Evolutionary conservation across 1,140 invertebrate species (phyloP), one percentile per base, ranked within the genome.

Genomic region (Gryllus bimaculatus): DNA sequence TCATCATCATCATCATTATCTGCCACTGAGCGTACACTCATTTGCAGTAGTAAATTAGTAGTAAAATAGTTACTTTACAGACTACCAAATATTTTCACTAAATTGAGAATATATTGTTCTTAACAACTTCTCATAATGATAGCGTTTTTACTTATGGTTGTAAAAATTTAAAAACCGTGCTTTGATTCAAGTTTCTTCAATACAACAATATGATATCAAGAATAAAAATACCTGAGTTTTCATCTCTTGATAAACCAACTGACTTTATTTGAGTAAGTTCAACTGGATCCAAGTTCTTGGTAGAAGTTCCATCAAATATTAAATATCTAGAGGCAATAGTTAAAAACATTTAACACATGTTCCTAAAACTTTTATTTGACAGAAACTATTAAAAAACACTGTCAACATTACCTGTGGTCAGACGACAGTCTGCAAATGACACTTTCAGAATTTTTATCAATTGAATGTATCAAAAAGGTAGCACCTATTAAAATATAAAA

Each of bases 181-280:
- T n/a, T n/a, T n/a, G n/a, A n/a, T n/a, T n/a, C n/a, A n/a, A n/a
- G n/a, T n/a, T n/a, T n/a, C 26, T 39, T 39, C 26, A 39, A 39
- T 39, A 39, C 5, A 39, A 39, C n/a, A n/a, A n/a, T n/a, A 5
- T 39, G 26, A 66, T 66, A 66, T 13, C 54, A 66, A 13, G 54
- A 66, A 66, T 66, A 13, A 66, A 13, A 66, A 66, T 66, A 66
- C 54, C 54, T 66, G 54, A 13, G 18, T 66, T 18, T 66, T 66
- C 54, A 66, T 18, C 18, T 18, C 54, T 66, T 10, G 54, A 66
- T 18, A 66, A 66, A 13, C 54, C 54, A 10, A 66, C 54, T 66
- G 54, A 66, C 54, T 66, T 66, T 13, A 66, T 66, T 66, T 66
- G 54, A 66, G 54, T 66, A 66, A 66, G 54, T 66, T 66, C 54